Conservation (phyloP, 2,888 invertebrate species). For the Serripes groenlandicus region DNA sequence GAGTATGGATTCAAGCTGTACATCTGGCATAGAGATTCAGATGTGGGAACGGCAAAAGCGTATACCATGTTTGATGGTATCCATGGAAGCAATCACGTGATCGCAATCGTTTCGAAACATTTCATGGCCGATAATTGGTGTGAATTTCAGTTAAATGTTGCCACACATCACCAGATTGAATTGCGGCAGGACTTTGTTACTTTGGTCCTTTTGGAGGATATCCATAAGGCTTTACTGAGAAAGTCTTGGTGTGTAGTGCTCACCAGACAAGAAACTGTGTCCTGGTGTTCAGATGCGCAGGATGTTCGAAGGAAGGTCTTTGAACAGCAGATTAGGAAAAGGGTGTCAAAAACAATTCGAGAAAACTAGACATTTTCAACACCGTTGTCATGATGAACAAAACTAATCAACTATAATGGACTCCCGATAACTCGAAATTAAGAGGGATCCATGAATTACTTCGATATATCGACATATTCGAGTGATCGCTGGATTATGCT, state of each 20-base stretch:
- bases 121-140: slow-evolving; percentile 63
- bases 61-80: slow-evolving; percentile 55
- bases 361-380: too few relatives aligned
- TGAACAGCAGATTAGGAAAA: slow-evolving; percentile 35
- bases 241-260: slow-evolving; percentile 38
- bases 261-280: slow-evolving; percentile 26
- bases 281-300: slow-evolving; percentile 28
- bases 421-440: too few relatives aligned
- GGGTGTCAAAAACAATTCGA: too few relatives aligned
- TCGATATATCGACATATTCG: too few relatives aligned
- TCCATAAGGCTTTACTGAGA: slow-evolving; percentile 22
- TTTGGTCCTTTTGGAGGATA: slow-evolving; percentile 46
- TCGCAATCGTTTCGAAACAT: slow-evolving; percentile 56
- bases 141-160: slow-evolving; percentile 58
- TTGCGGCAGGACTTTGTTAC: slow-evolving; percentile 35
- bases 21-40: slow-evolving; percentile 27
- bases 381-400: too few relatives aligned
- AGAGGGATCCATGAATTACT: too few relatives aligned
- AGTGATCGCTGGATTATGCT: too few relatives aligned
- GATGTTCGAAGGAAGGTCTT: slow-evolving; percentile 35
- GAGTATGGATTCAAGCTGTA: slow-evolving; percentile 23
- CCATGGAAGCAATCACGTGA: slow-evolving; percentile 46
- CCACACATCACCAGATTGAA: slow-evolving; percentile 38
- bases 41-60: slow-evolving; percentile 21
- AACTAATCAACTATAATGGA: too few relatives aligned